Evolutionary conservation across 2,113 vertebrate species (phyloP).

Genomic region (Syrmaticus mikado): DNA sequence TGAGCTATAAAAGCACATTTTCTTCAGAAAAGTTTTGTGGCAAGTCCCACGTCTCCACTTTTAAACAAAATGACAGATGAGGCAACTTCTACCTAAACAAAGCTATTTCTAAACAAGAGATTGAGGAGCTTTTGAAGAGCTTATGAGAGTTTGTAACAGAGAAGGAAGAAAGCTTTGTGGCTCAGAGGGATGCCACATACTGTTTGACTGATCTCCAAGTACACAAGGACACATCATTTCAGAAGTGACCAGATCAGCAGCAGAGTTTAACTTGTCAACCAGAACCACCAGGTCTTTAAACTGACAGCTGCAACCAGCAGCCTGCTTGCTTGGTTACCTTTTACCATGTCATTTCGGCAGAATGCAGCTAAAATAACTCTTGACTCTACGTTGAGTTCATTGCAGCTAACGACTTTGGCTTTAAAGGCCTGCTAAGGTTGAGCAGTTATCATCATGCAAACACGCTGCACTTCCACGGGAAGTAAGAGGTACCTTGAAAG

Average conservation of each 20-base stretch:
- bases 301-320: neutral
- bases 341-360: neutral
- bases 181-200: neutral
- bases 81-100: neutral
- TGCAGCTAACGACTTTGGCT: conserved; percentile 23
- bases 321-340: neutral
- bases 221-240: neutral
- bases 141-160: neutral
- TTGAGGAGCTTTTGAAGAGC: neutral
- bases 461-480: neutral
- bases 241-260: conserved; percentile 10
- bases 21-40: neutral
- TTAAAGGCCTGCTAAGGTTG: neutral
- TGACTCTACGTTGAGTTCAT: neutral
- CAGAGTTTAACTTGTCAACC: neutral
- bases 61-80: conserved; percentile 15
- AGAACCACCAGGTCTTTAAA: neutral
- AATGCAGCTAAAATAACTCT: conserved; percentile 18
- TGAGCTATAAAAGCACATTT: neutral
- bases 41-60: neutral
- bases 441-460: neutral
- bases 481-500: conserved; percentile 23
- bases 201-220: neutral
- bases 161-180: neutral
- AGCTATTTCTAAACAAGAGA: neutral